These are phyloP conservation scores for Lepidostoma basale DNA, from an alignment of 1,140 invertebrate species.

Conservation along the genomic window DNA sequence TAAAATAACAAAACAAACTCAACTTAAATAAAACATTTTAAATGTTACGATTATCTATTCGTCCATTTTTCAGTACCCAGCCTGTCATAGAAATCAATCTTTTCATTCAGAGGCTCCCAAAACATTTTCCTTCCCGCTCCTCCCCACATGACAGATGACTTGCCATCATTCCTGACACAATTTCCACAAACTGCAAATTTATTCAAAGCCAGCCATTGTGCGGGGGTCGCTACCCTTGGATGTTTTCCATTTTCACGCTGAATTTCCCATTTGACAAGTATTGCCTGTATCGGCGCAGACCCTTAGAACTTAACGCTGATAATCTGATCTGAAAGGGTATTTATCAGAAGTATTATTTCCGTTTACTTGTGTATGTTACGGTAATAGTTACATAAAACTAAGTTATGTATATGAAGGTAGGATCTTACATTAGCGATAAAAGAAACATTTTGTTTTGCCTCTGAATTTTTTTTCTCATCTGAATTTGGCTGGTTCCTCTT, in stretches of 20 bases:
- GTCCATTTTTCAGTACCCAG: constrained; percentile 3
- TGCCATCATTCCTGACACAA: constrained; percentile 40
- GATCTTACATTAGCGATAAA: no score
- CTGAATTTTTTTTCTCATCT: no score
- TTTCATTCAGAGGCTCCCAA: constrained; percentile 6
- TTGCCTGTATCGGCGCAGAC: neutral
- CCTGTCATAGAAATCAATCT: constrained; percentile 32
- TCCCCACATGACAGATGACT: constrained; percentile 39
- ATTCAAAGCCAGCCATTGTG: constrained; percentile 38
- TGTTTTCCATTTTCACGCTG: constrained; percentile 13
- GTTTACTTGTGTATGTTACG: no score
- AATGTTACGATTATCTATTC: constrained; percentile 7
- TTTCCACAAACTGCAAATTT: constrained; percentile 44
- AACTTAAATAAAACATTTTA: no score
- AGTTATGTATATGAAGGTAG: no score
- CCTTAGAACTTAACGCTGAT: neutral
- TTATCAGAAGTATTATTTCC: neutral
- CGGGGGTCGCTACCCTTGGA: neutral
- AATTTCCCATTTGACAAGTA: neutral
- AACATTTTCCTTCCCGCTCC: neutral
- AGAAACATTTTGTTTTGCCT: no score
- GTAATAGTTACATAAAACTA: no score
- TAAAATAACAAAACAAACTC: no score
- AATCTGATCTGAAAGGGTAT: neutral
- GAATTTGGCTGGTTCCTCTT: no score